Conservation (phyloP, 1,140 invertebrate genomes). For the Ceratina australensis region DNA sequence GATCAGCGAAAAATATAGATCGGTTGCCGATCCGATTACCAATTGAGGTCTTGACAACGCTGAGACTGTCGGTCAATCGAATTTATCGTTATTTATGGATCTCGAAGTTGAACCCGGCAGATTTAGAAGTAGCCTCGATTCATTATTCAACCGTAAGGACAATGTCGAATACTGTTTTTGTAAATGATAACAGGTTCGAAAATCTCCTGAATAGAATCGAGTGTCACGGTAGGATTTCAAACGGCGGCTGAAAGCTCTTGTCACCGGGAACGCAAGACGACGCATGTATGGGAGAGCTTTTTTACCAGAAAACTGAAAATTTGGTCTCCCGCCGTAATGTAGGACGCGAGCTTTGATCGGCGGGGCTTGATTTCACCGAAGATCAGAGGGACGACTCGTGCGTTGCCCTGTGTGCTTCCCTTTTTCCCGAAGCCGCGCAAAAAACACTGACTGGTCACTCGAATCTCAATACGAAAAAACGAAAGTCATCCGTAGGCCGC, state of each 20-base stretch:
- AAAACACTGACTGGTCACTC: constrained; percentile 37
- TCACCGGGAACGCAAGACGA: too few relatives aligned
- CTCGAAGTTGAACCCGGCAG: too few relatives aligned
- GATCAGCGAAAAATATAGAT: background rate
- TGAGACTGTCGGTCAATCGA: too few relatives aligned
- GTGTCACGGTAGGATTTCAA: too few relatives aligned
- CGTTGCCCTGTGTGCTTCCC: background rate
- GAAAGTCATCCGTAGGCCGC: background rate
- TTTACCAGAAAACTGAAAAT: constrained; percentile 41
- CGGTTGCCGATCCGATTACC: background rate
- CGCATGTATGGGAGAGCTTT: constrained; percentile 14
- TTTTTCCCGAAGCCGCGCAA: constrained; percentile 8
- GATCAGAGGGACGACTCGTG: constrained; percentile 30
- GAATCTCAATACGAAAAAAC: constrained; percentile 47
- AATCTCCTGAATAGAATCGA: too few relatives aligned
- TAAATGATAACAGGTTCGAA: too few relatives aligned
- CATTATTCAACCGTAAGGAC: too few relatives aligned
- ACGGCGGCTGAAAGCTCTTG: too few relatives aligned
- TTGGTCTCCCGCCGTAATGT: constrained; percentile 28
- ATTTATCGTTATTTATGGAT: too few relatives aligned
- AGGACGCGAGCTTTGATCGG: constrained; percentile 45
- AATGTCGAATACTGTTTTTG: too few relatives aligned
- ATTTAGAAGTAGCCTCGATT: too few relatives aligned
- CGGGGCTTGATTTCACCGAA: constrained; percentile 38
- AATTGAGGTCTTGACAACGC: too few relatives aligned